A percentile compares a stretch with the other conserved stretches of the same genome.
Evolutionary conservation across 2,797 vertebrate species (phyloP).

Genomic region (Sebastes wilsoni): DNA sequence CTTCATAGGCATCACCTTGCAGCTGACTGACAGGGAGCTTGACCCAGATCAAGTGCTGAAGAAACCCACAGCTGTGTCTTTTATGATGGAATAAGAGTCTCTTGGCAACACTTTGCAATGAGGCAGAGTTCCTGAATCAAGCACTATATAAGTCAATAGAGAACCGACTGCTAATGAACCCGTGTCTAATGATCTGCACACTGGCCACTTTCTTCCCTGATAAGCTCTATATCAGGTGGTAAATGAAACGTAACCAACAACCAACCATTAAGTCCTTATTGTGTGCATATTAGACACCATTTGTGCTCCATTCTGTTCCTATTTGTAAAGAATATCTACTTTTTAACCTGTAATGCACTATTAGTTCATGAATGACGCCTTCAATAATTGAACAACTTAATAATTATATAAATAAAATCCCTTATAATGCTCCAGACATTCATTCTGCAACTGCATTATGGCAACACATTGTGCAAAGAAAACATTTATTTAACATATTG

Average conservation of each 20-base stretch:
- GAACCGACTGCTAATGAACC: neutral
- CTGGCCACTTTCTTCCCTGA: neutral
- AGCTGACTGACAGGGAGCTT: constrained; percentile 51
- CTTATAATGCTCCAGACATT: neutral
- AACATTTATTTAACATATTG: neutral
- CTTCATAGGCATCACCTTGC: constrained; percentile 32
- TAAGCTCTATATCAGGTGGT: neutral
- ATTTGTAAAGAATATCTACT: neutral
- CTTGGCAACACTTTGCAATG: neutral
- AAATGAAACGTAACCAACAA: neutral
- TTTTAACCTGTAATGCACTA: neutral
- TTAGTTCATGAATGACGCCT: neutral
- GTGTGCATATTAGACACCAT: neutral
- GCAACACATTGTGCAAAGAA: neutral
- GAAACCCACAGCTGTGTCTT: constrained; percentile 45
- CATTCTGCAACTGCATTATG: neutral
- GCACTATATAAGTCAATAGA: neutral
- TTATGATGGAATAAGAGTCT: neutral
- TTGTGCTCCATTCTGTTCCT: neutral
- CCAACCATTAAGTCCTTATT: neutral
- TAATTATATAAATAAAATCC: neutral
- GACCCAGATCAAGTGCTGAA: constrained; percentile 40
- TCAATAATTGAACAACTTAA: neutral
- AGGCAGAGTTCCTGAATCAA: neutral
- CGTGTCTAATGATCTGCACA: neutral